Conservation (phyloP, 2,797 vertebrate genomes). For the Sylvia borin region DNA sequence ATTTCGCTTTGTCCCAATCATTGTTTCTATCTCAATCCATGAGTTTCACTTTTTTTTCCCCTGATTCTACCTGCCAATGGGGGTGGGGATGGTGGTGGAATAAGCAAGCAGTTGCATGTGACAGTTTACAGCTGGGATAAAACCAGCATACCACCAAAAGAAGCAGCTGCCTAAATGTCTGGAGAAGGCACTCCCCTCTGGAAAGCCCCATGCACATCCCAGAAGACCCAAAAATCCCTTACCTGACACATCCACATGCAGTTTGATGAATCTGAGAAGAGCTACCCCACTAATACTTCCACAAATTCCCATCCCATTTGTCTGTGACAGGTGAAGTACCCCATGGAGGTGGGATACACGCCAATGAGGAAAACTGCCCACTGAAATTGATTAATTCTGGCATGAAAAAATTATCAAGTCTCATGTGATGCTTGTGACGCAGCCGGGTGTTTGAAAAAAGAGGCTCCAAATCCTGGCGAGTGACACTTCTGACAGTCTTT, state of each 20-base stretch:
- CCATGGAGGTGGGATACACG: not conserved
- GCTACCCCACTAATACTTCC: not conserved
- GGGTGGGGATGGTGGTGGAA: not conserved
- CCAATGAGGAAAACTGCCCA: not conserved
- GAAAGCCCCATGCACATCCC: not conserved
- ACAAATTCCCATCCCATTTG: not conserved
- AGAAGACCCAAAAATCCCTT: not conserved
- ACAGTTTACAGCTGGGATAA: not conserved
- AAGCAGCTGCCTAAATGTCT: not conserved
- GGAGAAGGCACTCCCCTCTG: not conserved
- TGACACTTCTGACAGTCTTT: not conserved
- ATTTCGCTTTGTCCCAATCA: not conserved
- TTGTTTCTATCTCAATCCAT: not conserved
- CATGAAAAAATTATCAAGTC: not conserved
- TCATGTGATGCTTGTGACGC: not conserved
- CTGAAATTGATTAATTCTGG: constrained; percentile 14
- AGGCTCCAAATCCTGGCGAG: not conserved
- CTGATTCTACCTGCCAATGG: not conserved
- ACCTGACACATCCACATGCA: rapidly evolving
- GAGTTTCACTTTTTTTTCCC: not conserved
- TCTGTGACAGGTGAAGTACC: not conserved
- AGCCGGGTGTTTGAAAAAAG: rapidly evolving
- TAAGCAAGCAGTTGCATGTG: not conserved
- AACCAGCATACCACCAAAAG: not conserved
- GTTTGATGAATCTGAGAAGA: not conserved